Evolutionary conservation across 2,888 invertebrate species (phyloP), one percentile per base, ranked within the genome.

Genomic region (Stenolophus ochropezus): DNA sequence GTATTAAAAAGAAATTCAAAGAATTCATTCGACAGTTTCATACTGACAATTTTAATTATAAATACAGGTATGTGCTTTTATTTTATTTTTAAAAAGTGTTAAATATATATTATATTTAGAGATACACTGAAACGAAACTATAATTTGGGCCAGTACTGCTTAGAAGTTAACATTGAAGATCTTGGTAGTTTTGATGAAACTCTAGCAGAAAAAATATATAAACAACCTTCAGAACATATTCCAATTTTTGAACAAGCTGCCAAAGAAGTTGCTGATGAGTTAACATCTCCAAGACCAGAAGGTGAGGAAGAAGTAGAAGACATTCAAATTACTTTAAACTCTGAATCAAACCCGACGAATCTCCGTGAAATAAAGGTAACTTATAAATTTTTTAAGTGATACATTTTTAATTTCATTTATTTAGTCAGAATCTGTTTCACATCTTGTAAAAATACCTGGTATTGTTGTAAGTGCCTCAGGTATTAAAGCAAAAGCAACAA

Each of bases 191-290:
- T 95, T 89, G 97, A 99, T 91, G 98, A 98, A 89, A 92, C 94
- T 5, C 91, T 99, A 69, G 97, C 96, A 4, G 98, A 98, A 86
- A 97, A 97, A 88, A 89, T 99, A 23, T 93, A 95, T 85, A 98
- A 98, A 86, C 94, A 96, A 83, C 99, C 99, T 0, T 93, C 96
- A 0, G 98, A 99, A 88, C 96, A 97, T 90, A 90, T 99, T 81
- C 95, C 97, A 11, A 92, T 99, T 85, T 95, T 99, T 88, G 99
- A 99, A 90, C 98, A 98, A 89, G 98, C 98, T 47, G 97, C 97
- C 0, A 96, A 94, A 88, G 98, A 98, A 89, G 96, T 98, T 61
- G 99, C 97, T 0, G 98, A 99, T 92, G 99, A 99, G 90, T 91
- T 99, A 18, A 99, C 98, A 14, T 93, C 95, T 8, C 98, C 99